Evolutionary conservation across 2,113 vertebrate species (phyloP), one percentile per base, ranked within the genome.

Genomic region (Aegotheles bennettii): DNA sequence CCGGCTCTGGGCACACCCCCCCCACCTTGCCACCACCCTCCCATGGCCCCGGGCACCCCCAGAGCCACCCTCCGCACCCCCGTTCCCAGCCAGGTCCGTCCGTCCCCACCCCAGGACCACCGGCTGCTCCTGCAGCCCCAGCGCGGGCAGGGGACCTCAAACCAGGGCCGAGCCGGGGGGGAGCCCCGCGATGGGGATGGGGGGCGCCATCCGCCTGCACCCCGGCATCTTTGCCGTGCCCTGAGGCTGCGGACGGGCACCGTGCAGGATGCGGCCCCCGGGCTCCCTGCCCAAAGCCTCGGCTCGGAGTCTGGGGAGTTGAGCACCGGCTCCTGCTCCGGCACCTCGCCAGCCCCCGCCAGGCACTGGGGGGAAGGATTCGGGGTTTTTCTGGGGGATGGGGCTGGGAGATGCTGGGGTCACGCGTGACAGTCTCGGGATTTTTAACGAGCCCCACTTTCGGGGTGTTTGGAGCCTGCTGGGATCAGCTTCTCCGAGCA

Each of bases 261-360:
- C 2, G 0, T 43, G 57, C 13, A 2, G 25, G 35, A 36, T 68
- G 28, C 0, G 2, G 10, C 45, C 51, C 92, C 12, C 0, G 2
- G n/a, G n/a, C 13, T 59, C 42, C 47, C 57, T 6, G 0, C n/a
- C 47, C 59, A 6, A 57, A 93, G 10, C 11, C 13, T 19, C 6
- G 0, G 6, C 13, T 59, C 14, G 8, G 47, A 15, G 7, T 71
- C 4, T 35, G 63, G 35, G 60, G 25, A 76, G 33, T 56, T 36
- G 83, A 90, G 67, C 47, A 65, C 14, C 3, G 1, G 0, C 14
- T 56, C 68, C 36, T 80, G 57, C 73, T 31, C 0, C 15, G 15
- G 54, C 65, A 78, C 20, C 45, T 57, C 69, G 64, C 51, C 61
- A 38, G 35, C 59, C 36, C 16, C 35, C 25, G 24, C 59, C 10